Conservation (phyloP, 2,797 vertebrate genomes). For the Pseudochromis fuscus region DNA sequence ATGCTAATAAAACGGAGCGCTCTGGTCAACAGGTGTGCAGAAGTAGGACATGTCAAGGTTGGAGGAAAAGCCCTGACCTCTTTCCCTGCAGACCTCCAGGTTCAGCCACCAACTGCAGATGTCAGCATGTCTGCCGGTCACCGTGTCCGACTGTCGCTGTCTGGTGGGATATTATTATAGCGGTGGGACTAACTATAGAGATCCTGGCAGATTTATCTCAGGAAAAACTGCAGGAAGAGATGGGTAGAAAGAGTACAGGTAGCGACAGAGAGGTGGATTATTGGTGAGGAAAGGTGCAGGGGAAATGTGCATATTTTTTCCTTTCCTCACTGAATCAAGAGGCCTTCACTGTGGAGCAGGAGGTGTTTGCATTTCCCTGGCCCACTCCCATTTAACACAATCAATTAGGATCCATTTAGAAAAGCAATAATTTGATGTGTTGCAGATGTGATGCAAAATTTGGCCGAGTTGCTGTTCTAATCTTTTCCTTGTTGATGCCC, state of each 20-base stretch:
- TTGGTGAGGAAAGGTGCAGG: neutral
- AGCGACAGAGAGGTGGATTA: neutral
- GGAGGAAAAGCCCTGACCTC: constrained; percentile 64
- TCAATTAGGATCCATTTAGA: neutral
- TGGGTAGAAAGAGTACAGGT: constrained; percentile 4
- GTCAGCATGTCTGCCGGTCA: constrained; percentile 40
- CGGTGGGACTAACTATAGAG: constrained; percentile 35
- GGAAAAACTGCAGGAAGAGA: constrained; percentile 66
- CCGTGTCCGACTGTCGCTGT: constrained; percentile 12
- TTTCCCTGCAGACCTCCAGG: constrained; percentile 51
- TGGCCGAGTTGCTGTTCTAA: constrained; percentile 3
- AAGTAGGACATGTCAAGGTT: constrained; percentile 51
- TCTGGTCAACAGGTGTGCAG: constrained; percentile 65
- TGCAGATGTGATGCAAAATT: constrained; percentile 13
- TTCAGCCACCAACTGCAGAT: constrained; percentile 32
- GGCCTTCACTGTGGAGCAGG: neutral
- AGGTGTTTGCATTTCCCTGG: constrained; percentile 6
- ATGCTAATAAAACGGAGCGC: neutral
- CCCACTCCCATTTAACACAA: constrained; percentile 13
- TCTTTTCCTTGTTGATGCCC: neutral
- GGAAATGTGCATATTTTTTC: neutral
- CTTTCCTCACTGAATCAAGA: constrained; percentile 17
- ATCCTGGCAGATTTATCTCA: constrained; percentile 66
- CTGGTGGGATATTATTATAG: constrained; percentile 37
- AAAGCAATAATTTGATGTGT: constrained; percentile 2